Evolutionary conservation across 2,797 vertebrate genomes (phyloP), one percentile per base, ranked within the genome.

Genomic region (Chlorospingus flavigularis): DNA sequence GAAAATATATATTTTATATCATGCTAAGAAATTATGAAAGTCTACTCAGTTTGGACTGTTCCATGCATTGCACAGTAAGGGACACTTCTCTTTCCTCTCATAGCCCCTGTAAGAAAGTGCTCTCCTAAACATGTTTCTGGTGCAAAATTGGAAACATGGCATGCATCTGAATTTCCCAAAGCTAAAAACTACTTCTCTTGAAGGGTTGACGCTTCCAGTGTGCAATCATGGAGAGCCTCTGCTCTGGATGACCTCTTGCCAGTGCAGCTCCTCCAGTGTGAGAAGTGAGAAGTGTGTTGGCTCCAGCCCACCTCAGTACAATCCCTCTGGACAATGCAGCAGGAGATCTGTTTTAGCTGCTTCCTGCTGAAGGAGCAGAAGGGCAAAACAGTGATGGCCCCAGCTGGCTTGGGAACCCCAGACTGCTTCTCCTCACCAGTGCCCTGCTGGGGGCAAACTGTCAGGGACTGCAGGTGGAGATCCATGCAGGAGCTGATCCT

Each of bases 381-480:
- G 15, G 10, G 8, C 37, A 48, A 40, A 47, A 18, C 14, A 54
- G n/a, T 0, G 0, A 63, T 17, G 30, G 50, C 17, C 7, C 16
- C 5, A 2, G 10, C 28, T 39, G 13, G 9, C 0, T 33, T 65
- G 62, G 39, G 48, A 86, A 55, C 31, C 35, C 57, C 66, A 51
- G 33, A 28, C 50, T 72, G 13, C 50, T 81, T 7, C 78, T 86
- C 17, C 26, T 73, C 30, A 37, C 2, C 23, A 4, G 33, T 35
- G 43, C 33, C 40, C 53, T 66, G 47, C 31, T 37, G 18, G 4
- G 13, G 42, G 5, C 82, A 76, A 85, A 45, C 47, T 75, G 26
- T 26, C 7, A 0, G 9, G 35, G 13, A 10, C 71, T 23, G 24
- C 0, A 7, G 35, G 26, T 70, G 39, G 72, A 40, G 31, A 66